Evolutionary conservation across 2,888 invertebrate species (phyloP), one percentile per base, ranked within the genome.

Genomic region (Timandra comae): DNA sequence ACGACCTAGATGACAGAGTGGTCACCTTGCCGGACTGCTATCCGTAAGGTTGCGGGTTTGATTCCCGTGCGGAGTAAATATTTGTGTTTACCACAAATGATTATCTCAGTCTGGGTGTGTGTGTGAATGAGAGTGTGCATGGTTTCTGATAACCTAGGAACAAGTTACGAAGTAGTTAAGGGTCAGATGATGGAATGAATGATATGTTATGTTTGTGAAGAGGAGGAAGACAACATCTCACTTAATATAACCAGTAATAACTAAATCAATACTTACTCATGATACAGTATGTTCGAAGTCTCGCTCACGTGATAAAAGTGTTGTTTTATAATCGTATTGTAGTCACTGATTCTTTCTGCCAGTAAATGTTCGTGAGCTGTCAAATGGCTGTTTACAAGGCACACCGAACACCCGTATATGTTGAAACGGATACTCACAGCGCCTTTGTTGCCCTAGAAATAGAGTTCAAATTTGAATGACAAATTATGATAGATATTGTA

Each of bases 371-470:
- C 95, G 63, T 98, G 97, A 2, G 98, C 95, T 2, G 96, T 93
- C 49, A 98, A 76, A 75, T 98, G 98, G 27, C 93, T 90, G 67
- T 97, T 97, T 5, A 98, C 92, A 34, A 97, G 88, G 62, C 96
- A 94, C 30, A 97, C 65, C 1, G 95, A 96, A 57, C 95, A 93
- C 1, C 97, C 97, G 63, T 95, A 95, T 19, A 96, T 88, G 56
- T 92, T 93, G 60, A 98, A 89, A 36, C 98, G 88, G 31, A 97
- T 87, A 64, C 94, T 95, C 1, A 97, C 94, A 2, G 95, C 97
- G 10, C 98, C 98, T 87, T 98, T 98, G 78, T 97, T 98, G 13
- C 98, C 98, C 96, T 96, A 71, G 12, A 87, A 80, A 52, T 41
- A 40, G 28, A 35, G 29, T 33, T 22, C 1, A 4, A n/a, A 7